Evolutionary conservation across 2,888 invertebrate species (phyloP), one percentile per base, ranked within the genome.

Genomic region (Tenthredo distinguenda): DNA sequence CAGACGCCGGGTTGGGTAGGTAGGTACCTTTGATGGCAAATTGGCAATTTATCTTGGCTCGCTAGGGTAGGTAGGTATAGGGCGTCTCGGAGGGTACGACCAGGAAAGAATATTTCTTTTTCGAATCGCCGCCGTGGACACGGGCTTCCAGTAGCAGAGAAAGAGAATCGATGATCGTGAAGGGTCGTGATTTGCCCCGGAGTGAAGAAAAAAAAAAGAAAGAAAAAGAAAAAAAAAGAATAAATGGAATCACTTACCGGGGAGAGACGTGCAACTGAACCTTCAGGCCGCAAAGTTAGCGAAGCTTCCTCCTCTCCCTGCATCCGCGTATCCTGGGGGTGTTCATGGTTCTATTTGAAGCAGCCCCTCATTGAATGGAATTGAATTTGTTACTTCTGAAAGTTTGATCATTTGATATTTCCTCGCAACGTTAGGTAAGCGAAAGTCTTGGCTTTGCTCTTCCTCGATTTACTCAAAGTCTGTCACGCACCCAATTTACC

Each of bases 271-370:
- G 68, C 21, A 26, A 62, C 62, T 31, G 21, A 34, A 68, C 68
- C 68, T 68, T 68, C 34, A 68, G 34, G 34, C 68, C 68, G 18
- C 68, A 37, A 40, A 74, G 72, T 74, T 37, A 43, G 37, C 0
- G 34, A 68, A 37, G 6, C n/a, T 7, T 71, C 71, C 26, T 18
- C 18, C 34, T 31, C n/a, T 1, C n/a, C 43, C 2, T 43, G 15
- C 34, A 0, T 34, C 34, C 43, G 21, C 43, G 34, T 34, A 72
- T 26, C 43, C 74, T 43, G 21, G 7, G 74, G 43, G 74, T 40
- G 68, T 34, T 68, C 68, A 68, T 68, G 68, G 68, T 68, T 68
- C 68, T 68, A 68, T 68, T 68, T 68, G 68, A 34, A 68, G 34
- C 68, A 68, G 34, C 68, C 34, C 68, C 31, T 34, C 40, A 15